Evolutionary conservation across 2,797 vertebrate species (phyloP).

Genomic region (Dendrocincla tyrannina): DNA sequence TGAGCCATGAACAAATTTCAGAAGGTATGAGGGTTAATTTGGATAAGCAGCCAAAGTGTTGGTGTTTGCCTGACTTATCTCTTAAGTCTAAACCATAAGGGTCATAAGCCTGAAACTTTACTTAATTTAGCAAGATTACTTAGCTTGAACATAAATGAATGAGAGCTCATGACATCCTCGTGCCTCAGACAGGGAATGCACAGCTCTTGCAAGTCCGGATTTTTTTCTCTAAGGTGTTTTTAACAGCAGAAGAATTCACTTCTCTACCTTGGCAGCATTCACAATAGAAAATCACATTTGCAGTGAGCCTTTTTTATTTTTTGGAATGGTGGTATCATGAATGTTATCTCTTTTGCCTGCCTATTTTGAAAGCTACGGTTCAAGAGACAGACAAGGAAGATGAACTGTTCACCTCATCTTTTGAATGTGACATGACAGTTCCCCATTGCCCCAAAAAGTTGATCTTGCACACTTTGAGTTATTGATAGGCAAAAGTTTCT

Average conservation of each 20-base stretch:
- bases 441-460: not conserved
- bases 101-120: not conserved
- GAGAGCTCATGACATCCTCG: not conserved
- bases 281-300: not conserved
- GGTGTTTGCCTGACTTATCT: not conserved
- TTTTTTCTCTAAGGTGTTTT: not conserved
- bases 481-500: not conserved
- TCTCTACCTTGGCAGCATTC: not conserved
- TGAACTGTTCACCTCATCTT: not conserved
- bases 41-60: not conserved
- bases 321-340: not conserved
- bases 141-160: not conserved
- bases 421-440: not conserved
- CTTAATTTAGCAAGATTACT: not conserved
- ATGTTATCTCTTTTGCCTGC: not conserved
- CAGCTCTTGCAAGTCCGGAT: not conserved
- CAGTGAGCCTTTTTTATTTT: not conserved
- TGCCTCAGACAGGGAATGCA: not conserved
- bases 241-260: not conserved
- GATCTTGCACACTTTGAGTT: not conserved
- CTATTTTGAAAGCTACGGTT: not conserved
- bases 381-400: not conserved
- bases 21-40: slow-evolving; percentile 27
- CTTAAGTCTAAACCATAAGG: not conserved
- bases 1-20: slow-evolving; percentile 13